A percentile compares a stretch with the other conserved stretches of the same genome.
Conservation (phyloP, 2,888 invertebrate species). For the Meteorus colon region DNA sequence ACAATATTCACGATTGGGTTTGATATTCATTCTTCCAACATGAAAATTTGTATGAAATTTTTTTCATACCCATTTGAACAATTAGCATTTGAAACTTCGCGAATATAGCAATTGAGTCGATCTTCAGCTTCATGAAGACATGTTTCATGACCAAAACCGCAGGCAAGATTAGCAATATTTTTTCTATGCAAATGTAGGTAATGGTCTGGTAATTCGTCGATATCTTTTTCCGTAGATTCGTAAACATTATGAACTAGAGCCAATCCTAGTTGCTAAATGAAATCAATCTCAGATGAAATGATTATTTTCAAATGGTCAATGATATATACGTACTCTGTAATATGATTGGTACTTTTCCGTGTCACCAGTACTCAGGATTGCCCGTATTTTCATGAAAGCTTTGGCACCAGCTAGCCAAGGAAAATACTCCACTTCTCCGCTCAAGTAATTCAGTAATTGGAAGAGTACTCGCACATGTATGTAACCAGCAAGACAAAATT, state of each 20-base stretch:
- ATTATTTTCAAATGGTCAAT: background rate
- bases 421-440: constrained; percentile 84
- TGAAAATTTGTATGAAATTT: background rate
- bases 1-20: background rate
- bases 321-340: constrained; percentile 8
- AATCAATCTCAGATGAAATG: constrained; percentile 18
- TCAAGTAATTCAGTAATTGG: constrained; percentile 84
- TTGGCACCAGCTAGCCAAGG: constrained; percentile 89
- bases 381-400: constrained; percentile 74
- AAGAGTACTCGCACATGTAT: constrained; percentile 83
- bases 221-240: constrained; percentile 74
- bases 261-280: constrained; percentile 39
- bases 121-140: constrained; percentile 76
- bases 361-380: constrained; percentile 40
- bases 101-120: constrained; percentile 61
- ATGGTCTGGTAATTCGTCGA: constrained; percentile 73
- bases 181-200: constrained; percentile 78
- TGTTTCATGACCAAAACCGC: constrained; percentile 77
- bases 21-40: background rate
- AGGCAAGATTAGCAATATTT: constrained; percentile 79
- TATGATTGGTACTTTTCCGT: background rate
- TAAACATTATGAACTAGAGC: constrained; percentile 71
- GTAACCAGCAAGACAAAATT: constrained; percentile 81
- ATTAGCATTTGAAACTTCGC: constrained; percentile 62
- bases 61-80: constrained; percentile 23